Evolutionary conservation across 23 tunicate species (phyloP), one percentile per base, ranked within the genome.

Genomic region (Botrylloides violaceus): DNA sequence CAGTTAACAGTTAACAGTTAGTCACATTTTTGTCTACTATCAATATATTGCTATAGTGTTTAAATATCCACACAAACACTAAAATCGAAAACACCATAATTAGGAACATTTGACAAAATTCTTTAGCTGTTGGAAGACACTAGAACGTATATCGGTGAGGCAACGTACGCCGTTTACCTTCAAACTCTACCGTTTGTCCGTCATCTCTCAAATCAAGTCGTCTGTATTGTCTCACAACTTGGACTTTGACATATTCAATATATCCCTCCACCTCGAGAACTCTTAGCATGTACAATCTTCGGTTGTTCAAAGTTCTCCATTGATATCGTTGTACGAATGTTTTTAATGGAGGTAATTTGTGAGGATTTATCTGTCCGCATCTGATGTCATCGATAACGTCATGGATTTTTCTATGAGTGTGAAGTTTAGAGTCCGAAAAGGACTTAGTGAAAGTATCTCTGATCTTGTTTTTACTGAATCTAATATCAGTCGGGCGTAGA

Each of bases 401-500:
- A 34, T 63, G 70, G 3, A 63, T 63, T 3, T 31, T 7, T 25
- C 70, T 33, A 63, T 31, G 35, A 34, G 35, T 3, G 9, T 63
- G 70, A 34, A 19, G 20, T 63, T 33, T 9, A 3, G 4, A 4
- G 7, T 25, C 33, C 3, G 26, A 22, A 22, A 9, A 28, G 4
- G 35, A 31, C 32, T 9, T 6, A 29, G 70, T 27, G 33, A 63
- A 63, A 19, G 6, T 26, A 19, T 25, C 70, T 28, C 3, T 9
- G 4, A 63, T 63, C 34, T 19, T 27, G 18, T 28, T 26, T 4
- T 28, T 63, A 3, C 35, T 63, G 35, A 63, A 63, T 15, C 32
- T 7, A 31, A 63, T 63, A 9, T 63, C 70, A 3, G 70, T 63
- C 35, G 70, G 70, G 19, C 70, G 70, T 34, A 63, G 70, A 31